Percentiles rank a stretch among this genome's conserved stretches.
phyloP scores from a whole-genome alignment of 2,888 invertebrate species.

The Chalcosyrphus nemorum region DNA sequence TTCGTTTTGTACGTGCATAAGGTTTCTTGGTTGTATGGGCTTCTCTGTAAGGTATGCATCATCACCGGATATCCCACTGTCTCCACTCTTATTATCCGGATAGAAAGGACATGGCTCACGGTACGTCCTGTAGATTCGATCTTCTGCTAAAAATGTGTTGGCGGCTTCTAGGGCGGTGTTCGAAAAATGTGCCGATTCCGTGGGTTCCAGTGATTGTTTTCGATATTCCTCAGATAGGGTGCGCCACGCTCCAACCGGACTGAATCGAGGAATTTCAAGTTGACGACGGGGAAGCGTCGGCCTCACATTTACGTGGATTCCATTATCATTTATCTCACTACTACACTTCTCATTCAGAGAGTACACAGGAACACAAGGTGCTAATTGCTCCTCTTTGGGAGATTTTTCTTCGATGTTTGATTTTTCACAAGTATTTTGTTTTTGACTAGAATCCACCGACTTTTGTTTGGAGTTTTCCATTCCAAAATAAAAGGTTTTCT shows the following conservation, averaged over 20 bases:
- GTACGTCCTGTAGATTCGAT: slow-evolving; percentile 83
- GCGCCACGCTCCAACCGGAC: slow-evolving; percentile 92
- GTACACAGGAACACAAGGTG: slow-evolving; percentile 78
- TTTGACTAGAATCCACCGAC: slow-evolving; percentile 21
- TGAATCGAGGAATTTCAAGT: slow-evolving; percentile 90
- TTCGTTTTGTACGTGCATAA: slow-evolving; percentile 6
- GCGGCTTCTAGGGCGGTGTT: neutral
- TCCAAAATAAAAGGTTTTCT: slow-evolving; percentile 89
- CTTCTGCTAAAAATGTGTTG: slow-evolving; percentile 80
- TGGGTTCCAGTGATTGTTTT: neutral
- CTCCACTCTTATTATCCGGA: slow-evolving; percentile 88
- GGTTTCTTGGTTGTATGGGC: slow-evolving; percentile 47
- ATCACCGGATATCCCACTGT: slow-evolving; percentile 90
- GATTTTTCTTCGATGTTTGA: neutral
- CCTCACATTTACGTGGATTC: slow-evolving; percentile 88
- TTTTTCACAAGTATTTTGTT: neutral
- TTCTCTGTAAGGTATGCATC: slow-evolving; percentile 82
- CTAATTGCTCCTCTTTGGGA: slow-evolving; percentile 46
- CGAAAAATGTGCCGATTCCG: neutral
- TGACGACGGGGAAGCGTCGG: slow-evolving; percentile 91
- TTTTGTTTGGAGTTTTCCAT: slow-evolving; percentile 83
- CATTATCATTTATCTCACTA: slow-evolving; percentile 82
- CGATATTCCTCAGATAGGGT: slow-evolving; percentile 82
- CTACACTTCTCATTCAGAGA: slow-evolving; percentile 72
- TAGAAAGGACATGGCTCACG: slow-evolving; percentile 83